phyloP scores from a whole-genome alignment of 2,113 vertebrate species.

The Cyprinodon brontotheroides region DNA sequence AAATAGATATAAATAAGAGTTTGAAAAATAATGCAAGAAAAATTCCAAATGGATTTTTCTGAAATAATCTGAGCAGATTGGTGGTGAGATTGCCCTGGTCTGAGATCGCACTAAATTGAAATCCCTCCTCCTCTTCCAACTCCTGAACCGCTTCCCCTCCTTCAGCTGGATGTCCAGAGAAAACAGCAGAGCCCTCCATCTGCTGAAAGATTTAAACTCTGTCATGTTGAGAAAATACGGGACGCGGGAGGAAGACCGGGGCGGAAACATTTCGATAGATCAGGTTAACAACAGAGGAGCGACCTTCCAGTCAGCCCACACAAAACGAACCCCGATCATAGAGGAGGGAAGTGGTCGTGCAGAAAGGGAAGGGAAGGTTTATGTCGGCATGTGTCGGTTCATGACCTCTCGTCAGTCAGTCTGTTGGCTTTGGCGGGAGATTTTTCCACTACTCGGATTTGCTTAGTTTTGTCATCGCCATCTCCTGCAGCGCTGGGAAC shows the following conservation, averaged over 20 bases:
- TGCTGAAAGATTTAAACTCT: slow-evolving; percentile 80
- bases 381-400: slow-evolving; percentile 52
- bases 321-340: slow-evolving; percentile 60
- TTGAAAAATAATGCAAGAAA: not conserved
- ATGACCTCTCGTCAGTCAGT: slow-evolving; percentile 64
- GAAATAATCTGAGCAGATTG: not conserved
- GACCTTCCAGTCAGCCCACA: slow-evolving; percentile 75
- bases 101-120: slow-evolving; percentile 22
- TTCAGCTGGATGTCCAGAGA: slow-evolving; percentile 68
- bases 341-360: slow-evolving; percentile 39
- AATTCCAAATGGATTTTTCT: not conserved
- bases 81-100: not conserved
- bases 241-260: slow-evolving; percentile 69
- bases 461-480: slow-evolving; percentile 67
- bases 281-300: slow-evolving; percentile 68
- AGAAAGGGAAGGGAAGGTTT: slow-evolving; percentile 27
- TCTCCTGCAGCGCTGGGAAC: slow-evolving; percentile 68
- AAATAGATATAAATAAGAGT: not conserved
- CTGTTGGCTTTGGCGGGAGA: slow-evolving; percentile 63
- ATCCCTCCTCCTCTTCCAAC: slow-evolving; percentile 45
- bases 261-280: slow-evolving; percentile 67
- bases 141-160: slow-evolving; percentile 41
- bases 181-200: slow-evolving; percentile 76
- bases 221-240: slow-evolving; percentile 78
- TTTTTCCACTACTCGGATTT: slow-evolving; percentile 59